phyloP scores from a whole-genome alignment of 2,888 invertebrate species.

The Megastigmus dorsalis region DNA sequence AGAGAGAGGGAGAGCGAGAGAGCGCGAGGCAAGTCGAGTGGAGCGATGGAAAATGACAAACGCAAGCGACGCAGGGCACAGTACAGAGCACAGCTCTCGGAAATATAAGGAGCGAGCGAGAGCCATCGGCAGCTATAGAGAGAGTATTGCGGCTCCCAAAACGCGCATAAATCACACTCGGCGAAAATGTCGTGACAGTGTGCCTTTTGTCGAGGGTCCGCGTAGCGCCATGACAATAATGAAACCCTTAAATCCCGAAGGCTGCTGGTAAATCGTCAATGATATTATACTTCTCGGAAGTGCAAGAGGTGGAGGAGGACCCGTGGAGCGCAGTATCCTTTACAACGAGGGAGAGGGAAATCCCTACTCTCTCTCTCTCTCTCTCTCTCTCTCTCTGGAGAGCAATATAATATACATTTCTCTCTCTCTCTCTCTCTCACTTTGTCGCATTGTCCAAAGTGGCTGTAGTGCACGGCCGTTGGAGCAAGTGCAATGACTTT shows the following conservation, averaged over 20 bases:
- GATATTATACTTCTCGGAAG: conserved; percentile 54
- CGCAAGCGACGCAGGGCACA: not conserved
- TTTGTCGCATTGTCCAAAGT: no score
- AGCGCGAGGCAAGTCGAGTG: not conserved
- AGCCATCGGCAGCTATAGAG: no score
- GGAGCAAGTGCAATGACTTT: conserved; percentile 11
- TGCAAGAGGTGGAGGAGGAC: not conserved
- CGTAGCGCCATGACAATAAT: conserved; percentile 43
- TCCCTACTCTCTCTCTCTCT: no score
- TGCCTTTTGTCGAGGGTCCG: conserved; percentile 35
- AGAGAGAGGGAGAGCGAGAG: not conserved
- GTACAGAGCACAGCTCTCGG: no score
- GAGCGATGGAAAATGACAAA: not conserved
- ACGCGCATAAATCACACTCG: conserved; percentile 49
- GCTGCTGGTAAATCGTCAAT: conserved; percentile 49
- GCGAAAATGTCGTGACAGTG: conserved; percentile 48
- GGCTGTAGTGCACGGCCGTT: no score
- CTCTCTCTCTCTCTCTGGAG: conserved; percentile 22
- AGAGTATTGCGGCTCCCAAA: conserved; percentile 29
- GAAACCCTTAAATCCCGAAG: conserved; percentile 46
- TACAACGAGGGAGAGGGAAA: conserved; percentile 8
- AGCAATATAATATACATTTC: conserved; percentile 18
- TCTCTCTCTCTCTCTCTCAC: not conserved
- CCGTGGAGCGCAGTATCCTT: conserved; percentile 21
- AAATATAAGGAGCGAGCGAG: not conserved